Percentiles rank a stretch among this genome's conserved stretches.
Evolutionary conservation across 53 echinoderm and acorn worm genomes (phyloP).

Genomic region (Holothuria leucospilota): DNA sequence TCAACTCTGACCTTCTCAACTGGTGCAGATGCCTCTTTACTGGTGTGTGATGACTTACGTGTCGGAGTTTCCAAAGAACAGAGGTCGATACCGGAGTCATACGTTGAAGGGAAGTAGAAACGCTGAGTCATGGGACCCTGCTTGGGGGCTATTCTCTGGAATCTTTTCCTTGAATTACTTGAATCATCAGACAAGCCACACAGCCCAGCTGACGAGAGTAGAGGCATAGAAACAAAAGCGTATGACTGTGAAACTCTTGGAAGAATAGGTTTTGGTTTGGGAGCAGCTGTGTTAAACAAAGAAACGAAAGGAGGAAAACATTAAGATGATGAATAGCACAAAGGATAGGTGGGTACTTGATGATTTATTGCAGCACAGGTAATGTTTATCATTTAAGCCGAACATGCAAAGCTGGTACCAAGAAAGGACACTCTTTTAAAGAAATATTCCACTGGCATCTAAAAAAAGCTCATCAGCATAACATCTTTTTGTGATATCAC

Average conservation of each 20-base stretch:
- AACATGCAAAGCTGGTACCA: no score
- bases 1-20: no score
- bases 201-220: conserved; percentile 39
- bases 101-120: background rate
- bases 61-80: background rate
- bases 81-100: background rate
- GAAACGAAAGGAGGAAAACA: background rate
- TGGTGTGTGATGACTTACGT: background rate
- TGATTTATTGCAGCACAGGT: no score
- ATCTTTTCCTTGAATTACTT: background rate
- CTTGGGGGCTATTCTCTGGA: conserved; percentile 34
- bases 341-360: no score
- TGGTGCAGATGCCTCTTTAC: background rate
- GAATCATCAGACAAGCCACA: conserved; percentile 20
- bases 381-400: no score
- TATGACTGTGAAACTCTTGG: conserved; percentile 71
- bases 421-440: no score
- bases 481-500: no score
- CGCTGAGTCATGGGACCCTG: background rate
- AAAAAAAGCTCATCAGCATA: no score
- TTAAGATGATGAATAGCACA: no score
- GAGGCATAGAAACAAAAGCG: conserved; percentile 82
- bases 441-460: no score
- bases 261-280: conserved; percentile 66
- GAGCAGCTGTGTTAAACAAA: background rate